Percentiles rank a stretch among this genome's conserved stretches.
Evolutionary conservation across 2,113 vertebrate species (phyloP).

Genomic region (Apaloderma vittatum): DNA sequence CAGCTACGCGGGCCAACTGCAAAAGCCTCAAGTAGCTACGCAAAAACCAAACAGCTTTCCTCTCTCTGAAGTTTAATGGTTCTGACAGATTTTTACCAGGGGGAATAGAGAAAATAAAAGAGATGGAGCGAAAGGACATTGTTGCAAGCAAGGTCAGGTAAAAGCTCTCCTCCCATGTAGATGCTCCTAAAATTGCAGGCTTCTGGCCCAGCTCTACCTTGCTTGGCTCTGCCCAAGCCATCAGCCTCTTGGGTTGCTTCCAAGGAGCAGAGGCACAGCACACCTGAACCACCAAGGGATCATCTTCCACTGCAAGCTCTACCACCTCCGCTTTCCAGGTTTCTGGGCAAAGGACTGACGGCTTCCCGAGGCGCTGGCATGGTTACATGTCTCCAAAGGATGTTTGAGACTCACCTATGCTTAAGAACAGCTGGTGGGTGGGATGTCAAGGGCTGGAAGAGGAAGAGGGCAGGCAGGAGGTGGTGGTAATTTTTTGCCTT

Average conservation of each 20-base stretch:
- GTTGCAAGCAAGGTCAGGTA: conserved; percentile 51
- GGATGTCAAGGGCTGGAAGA: not conserved
- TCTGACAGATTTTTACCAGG: conserved; percentile 56
- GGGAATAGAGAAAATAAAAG: not conserved
- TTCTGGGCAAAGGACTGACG: not conserved
- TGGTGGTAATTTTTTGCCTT: conserved; percentile 42
- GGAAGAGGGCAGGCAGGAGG: not conserved
- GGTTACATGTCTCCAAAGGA: not conserved
- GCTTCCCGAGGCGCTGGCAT: rapidly evolving
- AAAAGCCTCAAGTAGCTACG: not conserved
- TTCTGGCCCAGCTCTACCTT: not conserved
- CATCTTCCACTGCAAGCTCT: rapidly evolving
- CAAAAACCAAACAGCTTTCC: not conserved
- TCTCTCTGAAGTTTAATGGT: conserved; percentile 23
- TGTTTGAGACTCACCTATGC: not conserved
- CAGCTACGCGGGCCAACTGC: not conserved
- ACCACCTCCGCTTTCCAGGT: not conserved
- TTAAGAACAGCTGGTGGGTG: not conserved
- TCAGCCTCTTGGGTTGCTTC: not conserved
- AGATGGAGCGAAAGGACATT: not conserved
- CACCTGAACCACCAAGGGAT: not conserved
- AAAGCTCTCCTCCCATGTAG: not conserved
- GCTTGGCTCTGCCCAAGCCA: not conserved
- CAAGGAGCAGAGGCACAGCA: not conserved
- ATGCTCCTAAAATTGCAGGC: conserved; percentile 9